Percentiles rank a stretch among this genome's conserved stretches.
phyloP scores from a whole-genome alignment of 1,140 invertebrate genomes.

The Drosophila kurseongensis region DNA sequence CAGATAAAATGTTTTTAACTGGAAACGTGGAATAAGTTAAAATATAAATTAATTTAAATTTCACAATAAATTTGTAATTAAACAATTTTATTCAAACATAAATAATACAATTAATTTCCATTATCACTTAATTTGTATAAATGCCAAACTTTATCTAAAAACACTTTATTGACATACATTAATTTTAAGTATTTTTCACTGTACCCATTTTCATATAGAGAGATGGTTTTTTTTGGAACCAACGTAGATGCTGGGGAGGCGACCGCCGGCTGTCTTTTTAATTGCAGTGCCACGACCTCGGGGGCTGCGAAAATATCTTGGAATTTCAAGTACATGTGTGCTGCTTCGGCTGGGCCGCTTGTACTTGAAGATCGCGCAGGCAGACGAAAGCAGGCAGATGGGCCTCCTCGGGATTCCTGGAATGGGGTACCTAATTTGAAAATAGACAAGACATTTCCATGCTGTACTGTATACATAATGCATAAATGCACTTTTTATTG shows the following conservation, averaged over 20 bases:
- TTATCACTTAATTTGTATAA: too few relatives aligned
- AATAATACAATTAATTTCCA: too few relatives aligned
- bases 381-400: conserved; percentile 50
- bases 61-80: too few relatives aligned
- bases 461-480: conserved; percentile 39
- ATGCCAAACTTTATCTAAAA: too few relatives aligned
- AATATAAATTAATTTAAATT: too few relatives aligned
- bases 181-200: not conserved
- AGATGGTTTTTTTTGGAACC: conserved; percentile 60
- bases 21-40: too few relatives aligned
- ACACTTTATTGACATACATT: not conserved
- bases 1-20: too few relatives aligned
- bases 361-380: conserved; percentile 57
- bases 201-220: conserved; percentile 21
- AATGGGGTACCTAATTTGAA: conserved; percentile 43
- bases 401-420: conserved; percentile 46
- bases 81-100: too few relatives aligned
- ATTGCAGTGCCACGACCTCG: conserved; percentile 78
- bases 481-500: conserved; percentile 59
- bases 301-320: conserved; percentile 76
- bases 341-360: conserved; percentile 9
- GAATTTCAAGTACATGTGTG: conserved; percentile 78
- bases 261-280: conserved; percentile 74
- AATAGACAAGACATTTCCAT: conserved; percentile 29
- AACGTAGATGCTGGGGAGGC: conserved; percentile 43